phyloP scores from a whole-genome alignment of 1,140 invertebrate genomes.

The Triops cancriformis region DNA sequence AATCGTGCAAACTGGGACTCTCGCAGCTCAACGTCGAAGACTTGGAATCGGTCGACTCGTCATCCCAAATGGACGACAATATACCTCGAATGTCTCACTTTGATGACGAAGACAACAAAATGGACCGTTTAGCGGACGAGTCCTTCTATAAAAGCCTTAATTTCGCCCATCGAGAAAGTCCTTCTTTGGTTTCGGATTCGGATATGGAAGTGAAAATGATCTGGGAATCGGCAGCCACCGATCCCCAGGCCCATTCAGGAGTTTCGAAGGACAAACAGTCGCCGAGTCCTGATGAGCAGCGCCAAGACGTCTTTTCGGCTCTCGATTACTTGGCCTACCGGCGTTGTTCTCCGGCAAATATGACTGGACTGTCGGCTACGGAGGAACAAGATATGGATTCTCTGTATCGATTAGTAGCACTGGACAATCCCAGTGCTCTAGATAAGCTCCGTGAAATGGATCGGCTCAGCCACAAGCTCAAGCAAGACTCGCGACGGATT shows the following conservation, averaged over 20 bases:
- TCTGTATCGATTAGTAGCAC: not conserved
- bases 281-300: conserved; percentile 35
- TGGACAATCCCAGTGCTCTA: conserved; percentile 19
- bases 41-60: conserved; percentile 9
- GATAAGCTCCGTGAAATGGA: conserved; percentile 64
- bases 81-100: not conserved
- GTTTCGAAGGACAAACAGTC: not conserved
- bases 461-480: conserved; percentile 60
- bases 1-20: conserved; percentile 12
- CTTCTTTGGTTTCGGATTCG: conserved; percentile 42
- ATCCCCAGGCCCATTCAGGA: not conserved
- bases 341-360: conserved; percentile 50
- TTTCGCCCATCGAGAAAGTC: conserved; percentile 72
- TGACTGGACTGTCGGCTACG: not conserved
- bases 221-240: conserved; percentile 48
- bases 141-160: conserved; percentile 81
- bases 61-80: not conserved
- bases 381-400: conserved; percentile 8
- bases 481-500: conserved; percentile 66
- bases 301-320: conserved; percentile 61
- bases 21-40: not conserved
- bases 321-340: conserved; percentile 70
- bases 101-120: not conserved
- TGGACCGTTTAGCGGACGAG: conserved; percentile 55
- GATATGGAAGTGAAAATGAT: conserved; percentile 63